Percentiles rank a stretch among this genome's conserved stretches.
Evolutionary conservation across 2,797 vertebrate genomes (phyloP).

Genomic region (Thamnophis elegans): DNA sequence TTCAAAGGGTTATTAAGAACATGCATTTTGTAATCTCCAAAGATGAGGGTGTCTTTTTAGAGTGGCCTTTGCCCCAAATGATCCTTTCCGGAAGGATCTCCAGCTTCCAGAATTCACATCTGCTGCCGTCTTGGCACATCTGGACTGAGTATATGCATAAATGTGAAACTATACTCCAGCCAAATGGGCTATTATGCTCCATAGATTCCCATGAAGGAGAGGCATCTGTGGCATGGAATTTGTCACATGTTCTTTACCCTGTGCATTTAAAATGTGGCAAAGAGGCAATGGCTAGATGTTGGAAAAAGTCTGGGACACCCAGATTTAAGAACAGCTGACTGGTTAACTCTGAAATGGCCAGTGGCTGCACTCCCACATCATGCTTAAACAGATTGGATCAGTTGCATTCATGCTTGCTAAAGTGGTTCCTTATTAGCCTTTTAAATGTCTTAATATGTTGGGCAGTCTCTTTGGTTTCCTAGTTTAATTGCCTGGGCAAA

Average conservation of each 20-base stretch:
- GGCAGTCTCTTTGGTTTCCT: neutral
- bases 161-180: neutral
- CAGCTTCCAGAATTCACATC: neutral
- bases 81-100: neutral
- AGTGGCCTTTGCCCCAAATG: neutral
- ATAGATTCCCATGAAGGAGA: no score
- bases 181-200: neutral
- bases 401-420: neutral
- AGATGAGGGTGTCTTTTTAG: neutral
- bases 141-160: neutral
- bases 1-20: neutral
- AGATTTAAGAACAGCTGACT: neutral
- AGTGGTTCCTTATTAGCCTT: neutral
- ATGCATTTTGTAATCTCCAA: neutral
- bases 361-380: neutral
- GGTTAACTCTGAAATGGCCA: neutral
- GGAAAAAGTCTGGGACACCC: neutral
- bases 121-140: neutral
- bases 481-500: neutral
- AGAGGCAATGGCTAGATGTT: neutral
- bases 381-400: neutral
- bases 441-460: neutral
- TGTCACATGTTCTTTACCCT: neutral
- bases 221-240: neutral
- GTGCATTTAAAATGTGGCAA: neutral